Conservation (phyloP, 1,140 invertebrate species). For the Danaus melanippus region DNA sequence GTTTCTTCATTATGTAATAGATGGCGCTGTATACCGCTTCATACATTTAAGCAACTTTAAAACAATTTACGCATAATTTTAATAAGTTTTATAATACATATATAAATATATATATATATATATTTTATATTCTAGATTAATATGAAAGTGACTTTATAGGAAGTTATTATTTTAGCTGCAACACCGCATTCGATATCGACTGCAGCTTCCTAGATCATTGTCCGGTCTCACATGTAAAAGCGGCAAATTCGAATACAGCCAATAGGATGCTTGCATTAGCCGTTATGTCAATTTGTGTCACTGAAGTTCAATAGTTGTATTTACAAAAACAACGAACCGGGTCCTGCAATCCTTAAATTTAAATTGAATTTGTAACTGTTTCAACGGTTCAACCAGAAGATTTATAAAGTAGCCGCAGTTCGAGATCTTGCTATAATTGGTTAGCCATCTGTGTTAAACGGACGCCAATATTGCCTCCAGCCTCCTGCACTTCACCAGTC, state of each 20-base stretch:
- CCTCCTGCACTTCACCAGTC: conserved; percentile 17
- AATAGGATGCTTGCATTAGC: conserved; percentile 35
- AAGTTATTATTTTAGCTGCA: not conserved
- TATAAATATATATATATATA: not conserved
- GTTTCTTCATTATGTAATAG: no score
- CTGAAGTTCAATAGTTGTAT: conserved; percentile 26
- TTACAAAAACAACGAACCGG: conserved; percentile 33
- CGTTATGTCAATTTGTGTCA: conserved; percentile 43
- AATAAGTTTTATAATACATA: conserved; percentile 40
- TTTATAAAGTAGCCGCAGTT: conserved; percentile 35
- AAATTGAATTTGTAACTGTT: conserved; percentile 55
- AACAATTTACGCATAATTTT: conserved; percentile 21
- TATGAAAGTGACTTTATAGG: not conserved
- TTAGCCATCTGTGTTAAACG: conserved; percentile 28
- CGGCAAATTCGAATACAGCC: conserved; percentile 49
- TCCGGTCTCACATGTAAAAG: conserved; percentile 42
- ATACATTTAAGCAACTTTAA: not conserved
- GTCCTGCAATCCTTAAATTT: conserved; percentile 38
- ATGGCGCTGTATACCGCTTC: no score
- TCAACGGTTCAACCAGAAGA: conserved; percentile 37
- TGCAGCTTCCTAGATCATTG: conserved; percentile 43
- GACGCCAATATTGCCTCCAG: conserved; percentile 23
- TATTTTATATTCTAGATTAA: not conserved
- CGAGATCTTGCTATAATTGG: conserved; percentile 29
- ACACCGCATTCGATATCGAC: conserved; percentile 13